Percentiles rank a stretch among this genome's conserved stretches.
These are phyloP conservation scores for Echinarachnius parma DNA, from an alignment of 53 echinoderm and acorn worm species.

Conservation along the genomic window DNA sequence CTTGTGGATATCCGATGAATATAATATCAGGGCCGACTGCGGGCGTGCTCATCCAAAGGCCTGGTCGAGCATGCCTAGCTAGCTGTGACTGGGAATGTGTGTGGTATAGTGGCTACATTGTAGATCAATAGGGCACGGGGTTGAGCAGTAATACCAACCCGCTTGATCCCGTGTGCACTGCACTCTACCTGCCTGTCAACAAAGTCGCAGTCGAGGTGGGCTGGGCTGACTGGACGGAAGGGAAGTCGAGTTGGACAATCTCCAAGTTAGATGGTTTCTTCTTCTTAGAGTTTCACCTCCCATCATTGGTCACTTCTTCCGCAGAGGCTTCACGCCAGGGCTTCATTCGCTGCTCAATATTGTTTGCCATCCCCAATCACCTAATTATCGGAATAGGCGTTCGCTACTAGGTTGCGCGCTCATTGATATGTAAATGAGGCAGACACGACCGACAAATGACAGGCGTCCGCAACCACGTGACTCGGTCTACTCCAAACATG, in stretches of 20 bases:
- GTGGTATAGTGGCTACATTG: not conserved
- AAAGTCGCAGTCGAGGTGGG: slow-evolving; percentile 20
- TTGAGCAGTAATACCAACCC: slow-evolving; percentile 32
- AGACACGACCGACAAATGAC: slow-evolving; percentile 79
- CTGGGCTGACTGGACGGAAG: not conserved
- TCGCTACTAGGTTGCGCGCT: slow-evolving; percentile 63
- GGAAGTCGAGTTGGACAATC: slow-evolving; percentile 17
- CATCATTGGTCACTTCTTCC: slow-evolving; percentile 13
- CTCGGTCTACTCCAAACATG: slow-evolving; percentile 44
- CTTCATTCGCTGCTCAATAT: slow-evolving; percentile 36
- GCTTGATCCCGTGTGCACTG: slow-evolving; percentile 30
- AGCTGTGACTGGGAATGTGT: too few species aligned
- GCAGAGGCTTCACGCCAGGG: not conserved
- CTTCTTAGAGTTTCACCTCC: slow-evolving; percentile 13
- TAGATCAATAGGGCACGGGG: slow-evolving; percentile 46
- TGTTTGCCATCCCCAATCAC: slow-evolving; percentile 65
- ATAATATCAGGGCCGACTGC: slow-evolving; percentile 15
- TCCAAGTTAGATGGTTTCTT: slow-evolving; percentile 28
- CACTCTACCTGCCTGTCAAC: slow-evolving; percentile 22
- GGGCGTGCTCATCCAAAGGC: slow-evolving; percentile 14
- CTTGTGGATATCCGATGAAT: too few species aligned
- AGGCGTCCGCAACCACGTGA: slow-evolving; percentile 77
- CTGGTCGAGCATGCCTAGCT: too few species aligned
- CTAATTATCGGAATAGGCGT: slow-evolving; percentile 88
- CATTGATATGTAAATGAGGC: slow-evolving; percentile 94